Percentiles rank a stretch among this genome's conserved stretches.
Evolutionary conservation across 2,113 vertebrate genomes (phyloP).

Genomic region (Ariopsis seemanni): DNA sequence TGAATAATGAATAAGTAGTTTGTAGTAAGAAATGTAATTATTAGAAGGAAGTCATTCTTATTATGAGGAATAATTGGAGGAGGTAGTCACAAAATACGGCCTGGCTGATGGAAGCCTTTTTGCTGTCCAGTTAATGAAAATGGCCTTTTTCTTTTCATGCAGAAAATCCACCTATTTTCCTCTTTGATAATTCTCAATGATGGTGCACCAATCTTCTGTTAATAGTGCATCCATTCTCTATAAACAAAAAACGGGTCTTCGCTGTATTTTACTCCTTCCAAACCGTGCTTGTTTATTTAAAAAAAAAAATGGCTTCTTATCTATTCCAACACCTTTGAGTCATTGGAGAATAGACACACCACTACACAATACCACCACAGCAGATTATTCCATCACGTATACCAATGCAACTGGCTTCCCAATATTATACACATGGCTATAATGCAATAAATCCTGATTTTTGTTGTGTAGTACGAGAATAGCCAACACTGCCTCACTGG

Average conservation of each 20-base stretch:
- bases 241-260: not conserved
- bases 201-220: not conserved
- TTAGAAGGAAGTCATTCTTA: slow-evolving; percentile 1
- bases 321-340: slow-evolving; percentile 10
- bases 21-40: slow-evolving; percentile 26
- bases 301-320: slow-evolving; percentile 23
- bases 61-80: slow-evolving; percentile 3
- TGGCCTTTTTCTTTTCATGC: not conserved
- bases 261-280: not conserved
- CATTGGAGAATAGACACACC: slow-evolving; percentile 22
- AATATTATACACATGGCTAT: slow-evolving; percentile 34
- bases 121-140: not conserved
- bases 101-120: not conserved
- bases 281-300: not conserved
- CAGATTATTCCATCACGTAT: slow-evolving; percentile 24
- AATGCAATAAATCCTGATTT: slow-evolving; percentile 54
- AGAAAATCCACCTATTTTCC: not conserved
- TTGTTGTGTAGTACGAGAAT: slow-evolving; percentile 35
- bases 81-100: not conserved
- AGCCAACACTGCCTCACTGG: slow-evolving; percentile 44
- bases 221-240: not conserved
- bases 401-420: slow-evolving; percentile 4
- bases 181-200: slow-evolving; percentile 6
- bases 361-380: slow-evolving; percentile 5
- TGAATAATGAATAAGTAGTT: slow-evolving; percentile 38